phyloP scores from a whole-genome alignment of 92 coral and sea anemone genomes.

The Anthopleura xanthogrammica region DNA sequence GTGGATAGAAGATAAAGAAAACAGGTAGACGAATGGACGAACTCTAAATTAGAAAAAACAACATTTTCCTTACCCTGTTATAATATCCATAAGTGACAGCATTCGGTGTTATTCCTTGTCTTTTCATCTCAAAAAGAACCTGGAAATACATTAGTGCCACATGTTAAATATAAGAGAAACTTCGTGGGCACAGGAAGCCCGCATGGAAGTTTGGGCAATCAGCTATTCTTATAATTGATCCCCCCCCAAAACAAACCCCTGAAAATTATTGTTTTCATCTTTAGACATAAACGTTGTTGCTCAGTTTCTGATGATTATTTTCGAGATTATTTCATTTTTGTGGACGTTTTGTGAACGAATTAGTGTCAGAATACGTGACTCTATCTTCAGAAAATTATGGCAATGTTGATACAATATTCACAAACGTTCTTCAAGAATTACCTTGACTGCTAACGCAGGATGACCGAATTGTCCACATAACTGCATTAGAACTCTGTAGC shows the following conservation, averaged over 20 bases:
- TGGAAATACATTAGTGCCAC: background rate
- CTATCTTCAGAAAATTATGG: too few relatives aligned
- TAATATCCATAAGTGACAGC: conserved; percentile 95
- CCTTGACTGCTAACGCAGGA: conserved; percentile 98
- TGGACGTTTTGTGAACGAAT: too few relatives aligned
- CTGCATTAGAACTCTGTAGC: conserved; percentile 91
- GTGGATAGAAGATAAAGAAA: background rate
- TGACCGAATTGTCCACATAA: conserved; percentile 97
- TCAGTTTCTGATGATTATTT: too few relatives aligned
- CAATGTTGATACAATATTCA: background rate
- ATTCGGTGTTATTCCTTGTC: conserved; percentile 83
- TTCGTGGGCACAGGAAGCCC: too few relatives aligned
- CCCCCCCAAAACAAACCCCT: too few relatives aligned
- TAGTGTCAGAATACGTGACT: too few relatives aligned
- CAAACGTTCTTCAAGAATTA: background rate
- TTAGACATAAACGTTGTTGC: too few relatives aligned
- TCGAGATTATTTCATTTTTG: too few relatives aligned
- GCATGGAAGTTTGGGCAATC: too few relatives aligned
- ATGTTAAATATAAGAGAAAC: too few relatives aligned
- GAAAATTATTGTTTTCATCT: too few relatives aligned
- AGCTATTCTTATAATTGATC: too few relatives aligned
- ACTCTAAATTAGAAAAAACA: background rate
- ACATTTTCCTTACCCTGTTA: conserved; percentile 63
- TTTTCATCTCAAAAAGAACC: conserved; percentile 96
- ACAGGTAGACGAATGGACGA: background rate